A percentile compares a stretch with the other conserved stretches of the same genome.
Evolutionary conservation across 2,113 vertebrate species (phyloP).

Genomic region (Collichthys lucidus): DNA sequence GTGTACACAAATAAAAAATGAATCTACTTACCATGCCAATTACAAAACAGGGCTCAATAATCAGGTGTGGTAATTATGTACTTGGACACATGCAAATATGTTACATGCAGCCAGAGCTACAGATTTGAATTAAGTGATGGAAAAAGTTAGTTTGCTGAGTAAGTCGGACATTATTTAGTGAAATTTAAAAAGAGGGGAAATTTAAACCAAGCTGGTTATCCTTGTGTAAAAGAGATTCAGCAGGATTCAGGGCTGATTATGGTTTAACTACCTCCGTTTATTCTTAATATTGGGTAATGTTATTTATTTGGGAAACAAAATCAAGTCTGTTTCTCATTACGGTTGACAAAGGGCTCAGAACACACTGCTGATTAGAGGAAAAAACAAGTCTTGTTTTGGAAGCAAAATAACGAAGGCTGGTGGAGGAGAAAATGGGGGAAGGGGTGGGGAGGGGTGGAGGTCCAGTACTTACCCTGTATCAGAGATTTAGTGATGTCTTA

Average conservation of each 20-base stretch:
- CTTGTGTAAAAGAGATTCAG: neutral
- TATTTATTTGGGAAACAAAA: neutral
- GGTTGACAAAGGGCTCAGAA: slow-evolving; percentile 83
- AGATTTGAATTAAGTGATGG: neutral
- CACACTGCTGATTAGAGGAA: slow-evolving; percentile 73
- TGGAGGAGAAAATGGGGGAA: slow-evolving; percentile 14
- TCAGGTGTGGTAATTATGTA: neutral
- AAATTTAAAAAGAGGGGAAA: neutral
- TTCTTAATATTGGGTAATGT: neutral
- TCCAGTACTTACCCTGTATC: slow-evolving; percentile 76
- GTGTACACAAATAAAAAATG: slow-evolving; percentile 9
- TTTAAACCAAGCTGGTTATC: neutral
- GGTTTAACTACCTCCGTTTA: neutral
- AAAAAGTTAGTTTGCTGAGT: neutral
- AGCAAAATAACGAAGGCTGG: slow-evolving; percentile 46
- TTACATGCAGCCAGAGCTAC: slow-evolving; percentile 22
- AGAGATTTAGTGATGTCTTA: slow-evolving; percentile 68
- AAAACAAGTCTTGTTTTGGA: slow-evolving; percentile 61
- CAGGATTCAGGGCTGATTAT: neutral
- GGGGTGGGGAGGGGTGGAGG: slow-evolving; percentile 33
- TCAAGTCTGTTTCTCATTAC: slow-evolving; percentile 97
- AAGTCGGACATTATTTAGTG: neutral
- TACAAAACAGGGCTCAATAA: slow-evolving; percentile 11
- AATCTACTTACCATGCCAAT: slow-evolving; percentile 49
- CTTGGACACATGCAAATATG: slow-evolving; percentile 16